These are phyloP conservation scores for Cordilura impudica DNA, from an alignment of 2,888 invertebrate genomes.

Conservation along the genomic window DNA sequence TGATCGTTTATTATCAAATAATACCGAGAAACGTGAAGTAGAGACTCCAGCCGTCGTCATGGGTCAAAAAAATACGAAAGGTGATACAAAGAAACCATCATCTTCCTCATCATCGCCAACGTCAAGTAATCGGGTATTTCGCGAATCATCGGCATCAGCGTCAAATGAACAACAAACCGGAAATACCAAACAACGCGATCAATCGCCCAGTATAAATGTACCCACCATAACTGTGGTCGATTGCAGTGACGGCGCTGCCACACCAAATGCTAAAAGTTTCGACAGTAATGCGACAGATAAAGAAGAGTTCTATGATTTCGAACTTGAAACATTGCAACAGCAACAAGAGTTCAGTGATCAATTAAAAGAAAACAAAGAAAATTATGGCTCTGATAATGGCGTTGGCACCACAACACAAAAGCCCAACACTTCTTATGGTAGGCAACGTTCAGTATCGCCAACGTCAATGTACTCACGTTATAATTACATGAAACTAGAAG, in stretches of 20 bases:
- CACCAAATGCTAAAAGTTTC: constrained; percentile 47
- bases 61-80: constrained; percentile 72
- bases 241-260: constrained; percentile 67
- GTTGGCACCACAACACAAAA: constrained; percentile 31
- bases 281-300: constrained; percentile 64
- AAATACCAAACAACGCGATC: constrained; percentile 21
- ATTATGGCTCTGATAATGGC: background rate
- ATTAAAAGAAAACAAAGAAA: constrained; percentile 27
- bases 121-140: constrained; percentile 67
- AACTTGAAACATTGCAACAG: constrained; percentile 47
- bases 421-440: constrained; percentile 64
- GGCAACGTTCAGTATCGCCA: constrained; percentile 63
- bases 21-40: constrained; percentile 21
- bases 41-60: constrained; percentile 58
- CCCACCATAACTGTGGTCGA: constrained; percentile 75
- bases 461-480: constrained; percentile 64
- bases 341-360: constrained; percentile 51
- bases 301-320: constrained; percentile 74
- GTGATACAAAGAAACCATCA: constrained; percentile 13
- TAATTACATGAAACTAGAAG: constrained; percentile 71
- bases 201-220: constrained; percentile 64
- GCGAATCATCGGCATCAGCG: constrained; percentile 66
- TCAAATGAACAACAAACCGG: constrained; percentile 12
- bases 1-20: constrained; percentile 48
- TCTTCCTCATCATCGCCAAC: constrained; percentile 51